Conservation (phyloP, 2,888 invertebrate genomes). For the Melinaea menophilus region DNA sequence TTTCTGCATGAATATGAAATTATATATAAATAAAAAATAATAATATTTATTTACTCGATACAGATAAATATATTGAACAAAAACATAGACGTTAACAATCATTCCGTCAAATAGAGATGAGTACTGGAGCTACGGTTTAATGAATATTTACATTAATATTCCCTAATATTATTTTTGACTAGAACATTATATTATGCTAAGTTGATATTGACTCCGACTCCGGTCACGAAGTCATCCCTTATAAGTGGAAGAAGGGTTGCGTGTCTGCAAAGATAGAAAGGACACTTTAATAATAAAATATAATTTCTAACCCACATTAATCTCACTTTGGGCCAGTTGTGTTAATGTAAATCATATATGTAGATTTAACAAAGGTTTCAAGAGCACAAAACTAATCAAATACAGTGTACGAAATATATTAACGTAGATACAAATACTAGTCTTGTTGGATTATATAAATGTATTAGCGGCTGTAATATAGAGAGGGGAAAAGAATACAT, state of each 20-base stretch:
- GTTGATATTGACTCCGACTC: slow-evolving; percentile 78
- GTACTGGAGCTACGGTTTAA: slow-evolving; percentile 2
- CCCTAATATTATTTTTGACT: slow-evolving; percentile 35
- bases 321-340: too few relatives aligned
- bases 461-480: too few relatives aligned
- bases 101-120: not conserved
- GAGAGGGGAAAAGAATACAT: too few relatives aligned
- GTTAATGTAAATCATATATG: too few relatives aligned
- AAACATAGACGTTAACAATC: not conserved
- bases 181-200: slow-evolving; percentile 55
- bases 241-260: slow-evolving; percentile 81
- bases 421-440: too few relatives aligned
- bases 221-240: slow-evolving; percentile 81
- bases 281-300: not conserved
- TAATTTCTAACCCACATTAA: too few relatives aligned
- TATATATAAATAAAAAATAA: not conserved
- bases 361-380: too few relatives aligned
- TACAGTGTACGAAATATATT: too few relatives aligned
- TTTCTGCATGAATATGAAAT: not conserved
- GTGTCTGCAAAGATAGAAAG: slow-evolving; percentile 69
- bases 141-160: slow-evolving; percentile 16
- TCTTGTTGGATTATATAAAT: too few relatives aligned
- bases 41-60: not conserved
- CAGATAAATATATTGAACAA: not conserved
- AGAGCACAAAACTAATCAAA: too few relatives aligned